Evolutionary conservation across 1,140 invertebrate species (phyloP), one percentile per base, ranked within the genome.

Genomic region (Maconellicoccus hirsutus): DNA sequence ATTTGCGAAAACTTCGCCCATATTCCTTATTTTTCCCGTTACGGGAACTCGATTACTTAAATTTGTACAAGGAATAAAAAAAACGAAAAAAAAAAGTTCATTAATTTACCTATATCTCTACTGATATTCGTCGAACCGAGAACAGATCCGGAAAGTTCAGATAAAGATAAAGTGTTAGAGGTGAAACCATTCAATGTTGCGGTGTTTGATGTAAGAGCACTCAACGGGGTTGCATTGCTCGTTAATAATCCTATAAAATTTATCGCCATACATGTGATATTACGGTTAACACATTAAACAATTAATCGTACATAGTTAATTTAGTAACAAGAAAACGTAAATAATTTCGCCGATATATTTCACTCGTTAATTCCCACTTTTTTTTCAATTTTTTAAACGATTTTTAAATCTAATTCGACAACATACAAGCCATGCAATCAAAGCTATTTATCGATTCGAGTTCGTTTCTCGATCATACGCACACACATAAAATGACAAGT

Each of bases 231-330:
- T 26, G 61, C 25, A 66, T 66, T 66, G 61, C 61, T 66, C 22
- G 61, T 66, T 66, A 66, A 26, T 66, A 66, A 66, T 25, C 61
- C 61, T 66, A 22, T 59, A 66, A 66, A 23, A 66, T 52, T 52
- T 52, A 52, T 52, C 42, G 16, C 42, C 42, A 52, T 52, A 52
- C n/a, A 52, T 52, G 42, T 52, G 42, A 52, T 52, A 52, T 52
- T 19, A 52, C 4, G 42, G 42, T 52, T 52, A 52, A 14, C 2
- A 52, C 42, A 52, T 52, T 8, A 14, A 52, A 52, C 42, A 52
- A 52, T 52, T 52, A 52, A 14, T 7, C 33, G 33, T 38, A 38
- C 14, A 38, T 38, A 38, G 14, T 6, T 38, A 38, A n/a, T n/a
- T n/a, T n/a, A n/a, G n/a, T n/a, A n/a, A 33, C 29, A 33, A 33